Conservation (phyloP, 1,140 invertebrate genomes). For the Meloidogyne chitwoodi region DNA sequence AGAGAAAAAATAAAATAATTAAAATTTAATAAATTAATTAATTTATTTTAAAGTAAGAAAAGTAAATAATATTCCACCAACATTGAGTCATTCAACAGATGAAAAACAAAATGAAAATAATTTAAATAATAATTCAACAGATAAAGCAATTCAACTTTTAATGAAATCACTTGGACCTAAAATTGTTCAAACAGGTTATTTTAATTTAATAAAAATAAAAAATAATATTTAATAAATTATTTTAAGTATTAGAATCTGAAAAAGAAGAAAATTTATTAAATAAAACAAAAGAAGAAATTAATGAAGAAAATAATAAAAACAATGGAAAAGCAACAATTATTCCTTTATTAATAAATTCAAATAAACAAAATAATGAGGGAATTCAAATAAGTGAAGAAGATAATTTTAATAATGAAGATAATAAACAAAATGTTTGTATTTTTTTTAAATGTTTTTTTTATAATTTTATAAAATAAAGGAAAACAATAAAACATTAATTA, state of each 20-base stretch:
- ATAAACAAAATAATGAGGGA: neutral
- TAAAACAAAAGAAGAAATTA: conserved; percentile 3
- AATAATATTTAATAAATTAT: neutral
- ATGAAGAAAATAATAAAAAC: neutral
- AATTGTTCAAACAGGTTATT: conserved; percentile 1
- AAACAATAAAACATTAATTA: neutral
- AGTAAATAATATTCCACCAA: neutral
- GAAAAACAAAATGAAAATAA: neutral
- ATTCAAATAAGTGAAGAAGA: neutral
- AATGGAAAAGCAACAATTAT: conserved; percentile 2
- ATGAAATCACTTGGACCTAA: conserved; percentile 10
- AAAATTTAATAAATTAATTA: neutral
- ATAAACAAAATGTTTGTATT: neutral
- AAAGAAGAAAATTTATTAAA: neutral
- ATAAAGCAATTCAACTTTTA: conserved; percentile 5
- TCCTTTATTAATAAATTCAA: neutral
- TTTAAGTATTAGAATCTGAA: conserved; percentile 12
- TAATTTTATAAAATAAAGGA: neutral
- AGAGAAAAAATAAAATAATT: neutral
- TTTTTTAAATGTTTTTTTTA: neutral
- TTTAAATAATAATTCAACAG: neutral
- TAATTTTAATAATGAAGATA: neutral
- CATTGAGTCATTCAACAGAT: conserved; percentile 9
- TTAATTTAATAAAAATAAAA: neutral
- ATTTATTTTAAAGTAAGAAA: neutral